Evolutionary conservation across 2,888 invertebrate species (phyloP).

Genomic region (Idaea biselata): DNA sequence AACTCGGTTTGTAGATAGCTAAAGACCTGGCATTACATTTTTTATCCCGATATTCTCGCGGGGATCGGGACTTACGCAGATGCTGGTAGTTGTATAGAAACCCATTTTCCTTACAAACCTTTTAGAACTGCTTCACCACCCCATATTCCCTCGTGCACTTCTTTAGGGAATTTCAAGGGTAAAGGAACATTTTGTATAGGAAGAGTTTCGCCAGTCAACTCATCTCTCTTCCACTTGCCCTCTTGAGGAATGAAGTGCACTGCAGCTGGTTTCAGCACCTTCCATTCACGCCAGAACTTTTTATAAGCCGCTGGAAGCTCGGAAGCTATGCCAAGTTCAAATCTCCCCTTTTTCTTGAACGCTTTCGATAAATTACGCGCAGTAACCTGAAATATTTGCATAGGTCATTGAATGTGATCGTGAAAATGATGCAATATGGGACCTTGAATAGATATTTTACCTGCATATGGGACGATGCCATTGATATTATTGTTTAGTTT

Average conservation of each 20-base stretch:
- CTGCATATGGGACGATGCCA: conserved; percentile 69
- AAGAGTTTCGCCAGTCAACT: conserved; percentile 85
- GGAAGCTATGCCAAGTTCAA: conserved; percentile 84
- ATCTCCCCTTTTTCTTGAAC: conserved; percentile 74
- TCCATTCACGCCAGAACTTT: conserved; percentile 94
- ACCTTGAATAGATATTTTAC: conserved; percentile 27
- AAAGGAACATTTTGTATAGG: conserved; percentile 89
- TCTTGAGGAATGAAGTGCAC: conserved; percentile 87
- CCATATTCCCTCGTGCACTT: conserved; percentile 94
- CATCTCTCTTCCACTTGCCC: conserved; percentile 87
- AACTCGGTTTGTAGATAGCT: too few species aligned
- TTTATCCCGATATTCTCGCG: too few species aligned
- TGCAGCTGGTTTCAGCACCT: conserved; percentile 81
- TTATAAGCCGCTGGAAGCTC: conserved; percentile 89
- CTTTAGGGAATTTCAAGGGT: conserved; percentile 88
- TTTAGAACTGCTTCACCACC: conserved; percentile 97
- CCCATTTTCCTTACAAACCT: conserved; percentile 60
- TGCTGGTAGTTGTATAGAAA: not conserved
- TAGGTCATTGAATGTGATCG: conserved; percentile 38
- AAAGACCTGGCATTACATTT: too few species aligned
- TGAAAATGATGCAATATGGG: conserved; percentile 31
- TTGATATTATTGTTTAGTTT: conserved; percentile 45
- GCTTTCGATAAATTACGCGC: conserved; percentile 72
- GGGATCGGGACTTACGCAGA: too few species aligned
- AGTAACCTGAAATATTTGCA: conserved; percentile 60